Evolutionary conservation across 23 tunicate species (phyloP).

Genomic region (Ascidia mentula): DNA sequence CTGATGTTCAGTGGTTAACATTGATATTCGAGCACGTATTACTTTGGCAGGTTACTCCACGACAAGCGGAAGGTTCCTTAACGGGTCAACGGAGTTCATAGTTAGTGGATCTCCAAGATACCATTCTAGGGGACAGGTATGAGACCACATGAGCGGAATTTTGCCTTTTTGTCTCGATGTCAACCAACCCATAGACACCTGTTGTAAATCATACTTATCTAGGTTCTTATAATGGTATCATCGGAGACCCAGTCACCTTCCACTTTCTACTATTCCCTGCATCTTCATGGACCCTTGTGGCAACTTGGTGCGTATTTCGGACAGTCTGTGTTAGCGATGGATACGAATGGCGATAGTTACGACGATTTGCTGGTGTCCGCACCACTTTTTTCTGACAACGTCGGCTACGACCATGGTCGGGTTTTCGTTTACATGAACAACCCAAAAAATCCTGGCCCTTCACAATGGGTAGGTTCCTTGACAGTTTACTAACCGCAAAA

Average conservation of each 20-base stretch:
- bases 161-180: no score
- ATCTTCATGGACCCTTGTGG: constrained; percentile 12
- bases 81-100: constrained; percentile 5
- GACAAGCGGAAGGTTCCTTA: constrained; percentile 14
- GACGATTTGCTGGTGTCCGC: constrained; percentile 31
- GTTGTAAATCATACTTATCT: no score
- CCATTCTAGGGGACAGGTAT: constrained; percentile 31
- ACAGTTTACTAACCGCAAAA: no score
- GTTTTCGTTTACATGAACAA: constrained; percentile 31
- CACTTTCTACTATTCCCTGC: background rate
- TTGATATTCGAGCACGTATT: no score
- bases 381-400: constrained; percentile 17
- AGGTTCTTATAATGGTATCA: background rate
- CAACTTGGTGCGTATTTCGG: constrained; percentile 41
- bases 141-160: no score
- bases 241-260: background rate
- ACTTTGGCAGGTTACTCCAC: constrained; percentile 33
- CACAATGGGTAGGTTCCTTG: constrained; percentile 4
- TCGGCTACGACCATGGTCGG: constrained; percentile 24
- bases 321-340: constrained; percentile 14
- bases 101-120: constrained; percentile 39
- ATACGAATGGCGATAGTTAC: background rate
- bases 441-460: constrained; percentile 8
- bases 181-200: no score
- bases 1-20: no score